Conservation (phyloP, 2,888 invertebrate genomes). For the Xanthia togata region DNA sequence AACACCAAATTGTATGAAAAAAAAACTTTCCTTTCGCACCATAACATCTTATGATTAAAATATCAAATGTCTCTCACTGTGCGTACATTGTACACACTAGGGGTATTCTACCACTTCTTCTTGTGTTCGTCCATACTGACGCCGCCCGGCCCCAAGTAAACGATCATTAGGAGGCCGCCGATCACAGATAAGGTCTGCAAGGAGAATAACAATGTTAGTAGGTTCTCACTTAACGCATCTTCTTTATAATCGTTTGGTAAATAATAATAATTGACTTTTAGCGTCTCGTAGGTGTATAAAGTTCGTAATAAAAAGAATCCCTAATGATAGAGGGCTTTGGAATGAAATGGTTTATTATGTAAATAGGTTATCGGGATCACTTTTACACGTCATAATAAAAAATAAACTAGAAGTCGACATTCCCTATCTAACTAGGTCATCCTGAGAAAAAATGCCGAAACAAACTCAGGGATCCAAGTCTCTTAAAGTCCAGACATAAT, state of each 20-base stretch:
- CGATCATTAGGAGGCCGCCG: conserved; percentile 99
- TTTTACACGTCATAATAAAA: too few relatives aligned
- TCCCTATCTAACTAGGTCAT: too few relatives aligned
- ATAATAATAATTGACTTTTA: too few relatives aligned
- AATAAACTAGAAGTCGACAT: too few relatives aligned
- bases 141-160: conserved; percentile 99
- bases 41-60: conserved; percentile 71
- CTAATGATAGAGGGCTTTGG: background rate
- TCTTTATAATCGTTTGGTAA: background rate
- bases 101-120: conserved; percentile 96
- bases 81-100: conserved; percentile 67
- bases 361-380: too few relatives aligned
- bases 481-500: too few relatives aligned
- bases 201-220: background rate
- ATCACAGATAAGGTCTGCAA: conserved; percentile 99
- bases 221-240: background rate
- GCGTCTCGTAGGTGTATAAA: background rate
- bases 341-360: too few relatives aligned
- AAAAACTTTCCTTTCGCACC: conserved; percentile 62
- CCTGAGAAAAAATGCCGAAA: too few relatives aligned
- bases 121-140: conserved; percentile 99
- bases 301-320: background rate
- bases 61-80: conserved; percentile 70
- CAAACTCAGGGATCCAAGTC: too few relatives aligned
- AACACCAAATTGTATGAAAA: conserved; percentile 65